Percentiles rank a stretch among this genome's conserved stretches.
Conservation (phyloP, 2,113 vertebrate species). For the Hemibagrus wyckioides region DNA sequence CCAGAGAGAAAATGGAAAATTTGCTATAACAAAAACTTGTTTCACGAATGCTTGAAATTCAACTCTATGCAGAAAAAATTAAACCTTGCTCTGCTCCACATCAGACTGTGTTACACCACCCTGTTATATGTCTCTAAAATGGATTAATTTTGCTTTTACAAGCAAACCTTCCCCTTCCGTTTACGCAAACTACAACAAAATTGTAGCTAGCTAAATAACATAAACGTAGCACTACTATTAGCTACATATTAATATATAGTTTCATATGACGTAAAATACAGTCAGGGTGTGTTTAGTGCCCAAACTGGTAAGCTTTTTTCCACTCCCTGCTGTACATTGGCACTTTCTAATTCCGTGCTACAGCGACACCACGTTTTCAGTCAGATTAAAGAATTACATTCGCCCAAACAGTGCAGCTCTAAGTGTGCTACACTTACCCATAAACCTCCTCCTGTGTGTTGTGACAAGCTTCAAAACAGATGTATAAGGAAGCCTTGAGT, state of each 20-base stretch:
- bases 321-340: too few relatives aligned
- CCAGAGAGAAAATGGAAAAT: background rate
- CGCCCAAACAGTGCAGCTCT: background rate
- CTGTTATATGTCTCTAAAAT: background rate
- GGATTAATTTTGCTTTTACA: background rate
- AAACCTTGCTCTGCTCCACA: background rate
- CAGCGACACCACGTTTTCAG: background rate
- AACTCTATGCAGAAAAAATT: background rate
- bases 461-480: background rate
- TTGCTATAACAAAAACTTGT: background rate
- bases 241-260: too few relatives aligned
- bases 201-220: background rate
- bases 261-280: too few relatives aligned
- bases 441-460: background rate
- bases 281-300: too few relatives aligned
- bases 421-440: background rate
- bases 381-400: background rate
- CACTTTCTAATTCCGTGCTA: background rate
- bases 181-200: background rate
- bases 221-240: too few relatives aligned
- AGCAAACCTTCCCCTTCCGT: background rate
- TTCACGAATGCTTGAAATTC: background rate
- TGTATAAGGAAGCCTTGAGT: background rate
- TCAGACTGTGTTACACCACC: background rate
- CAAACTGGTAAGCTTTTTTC: too few relatives aligned